These are phyloP conservation scores for Drosophila micromelanica DNA, from an alignment of 1,140 invertebrate genomes.

Conservation along the genomic window DNA sequence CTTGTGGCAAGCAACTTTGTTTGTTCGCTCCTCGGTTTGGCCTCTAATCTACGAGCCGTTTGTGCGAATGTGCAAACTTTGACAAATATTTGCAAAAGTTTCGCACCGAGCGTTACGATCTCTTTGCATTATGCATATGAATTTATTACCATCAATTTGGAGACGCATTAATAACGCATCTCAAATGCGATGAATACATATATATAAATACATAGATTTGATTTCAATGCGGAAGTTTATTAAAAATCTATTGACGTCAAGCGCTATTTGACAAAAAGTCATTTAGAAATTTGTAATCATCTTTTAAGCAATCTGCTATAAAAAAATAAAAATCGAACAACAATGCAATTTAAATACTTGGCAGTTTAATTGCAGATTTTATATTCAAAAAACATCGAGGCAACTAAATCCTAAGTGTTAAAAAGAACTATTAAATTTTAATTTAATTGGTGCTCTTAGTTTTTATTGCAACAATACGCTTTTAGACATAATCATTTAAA, in stretches of 20 bases:
- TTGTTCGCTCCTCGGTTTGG: conserved; percentile 72
- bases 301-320: background rate
- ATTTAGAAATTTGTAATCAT: background rate
- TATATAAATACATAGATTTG: background rate
- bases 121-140: conserved; percentile 80
- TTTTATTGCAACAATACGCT: no score
- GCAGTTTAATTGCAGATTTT: background rate
- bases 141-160: conserved; percentile 76
- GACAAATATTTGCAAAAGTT: conserved; percentile 82
- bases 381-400: background rate
- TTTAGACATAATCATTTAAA: no score
- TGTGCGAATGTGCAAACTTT: conserved; percentile 83
- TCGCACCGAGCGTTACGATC: conserved; percentile 47
- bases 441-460: background rate
- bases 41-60: conserved; percentile 79
- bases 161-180: conserved; percentile 63
- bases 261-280: conserved; percentile 1
- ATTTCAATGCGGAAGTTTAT: background rate
- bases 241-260: conserved; percentile 12
- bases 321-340: background rate
- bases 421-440: background rate
- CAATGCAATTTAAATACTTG: background rate
- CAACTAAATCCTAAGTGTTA: background rate
- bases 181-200: background rate
- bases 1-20: conserved; percentile 83